Evolutionary conservation across 2,113 vertebrate genomes (phyloP), one percentile per base, ranked within the genome.

Genomic region (Chloropsis cyanopogon): DNA sequence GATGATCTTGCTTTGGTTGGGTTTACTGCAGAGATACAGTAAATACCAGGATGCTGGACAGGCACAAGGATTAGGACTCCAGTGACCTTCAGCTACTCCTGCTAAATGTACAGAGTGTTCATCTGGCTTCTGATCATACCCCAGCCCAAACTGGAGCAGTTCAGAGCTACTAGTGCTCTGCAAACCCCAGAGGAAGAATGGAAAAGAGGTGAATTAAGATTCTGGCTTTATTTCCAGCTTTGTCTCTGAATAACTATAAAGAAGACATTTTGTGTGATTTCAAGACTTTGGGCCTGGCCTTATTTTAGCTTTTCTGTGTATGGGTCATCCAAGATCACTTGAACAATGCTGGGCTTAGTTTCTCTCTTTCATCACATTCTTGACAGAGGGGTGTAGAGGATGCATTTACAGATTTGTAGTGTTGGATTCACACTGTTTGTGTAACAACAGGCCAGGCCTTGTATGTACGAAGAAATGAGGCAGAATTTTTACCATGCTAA

Each of bases 21-120:
- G 21, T 35, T 93, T 73, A 71, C 25, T 41, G 26, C 78, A 71
- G 70, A 81, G 52, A 66, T 54, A 13, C 42, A 63, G 28, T 24
- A 35, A 65, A 14, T 10, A 61, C 4, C 59, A 57, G 76, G 26
- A 29, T 64, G 60, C 37, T 46, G 33, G 56, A 47, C 29, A 52
- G 28, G 25, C 4, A 3, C n/a, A 23, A 22, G 18, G 39, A 73
- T n/a, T 64, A 46, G 0, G 1, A 56, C 37, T 39, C 54, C 21
- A 39, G 49, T 7, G 61, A 77, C 70, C 66, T 80, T 79, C 90
- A 94, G 85, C 76, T 35, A 8, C 60, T 76, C 47, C 42, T 83
- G 59, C 44, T 54, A 37, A 65, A 81, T 8, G 26, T 14, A 23
- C 8, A 39, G 52, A 33, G 29, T 47, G 37, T 39, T 90, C 21